Percentiles rank a stretch among this genome's conserved stretches.
These are phyloP conservation scores for Latrodectus geometricus DNA, from an alignment of 1,140 invertebrate species.

Conservation along the genomic window DNA sequence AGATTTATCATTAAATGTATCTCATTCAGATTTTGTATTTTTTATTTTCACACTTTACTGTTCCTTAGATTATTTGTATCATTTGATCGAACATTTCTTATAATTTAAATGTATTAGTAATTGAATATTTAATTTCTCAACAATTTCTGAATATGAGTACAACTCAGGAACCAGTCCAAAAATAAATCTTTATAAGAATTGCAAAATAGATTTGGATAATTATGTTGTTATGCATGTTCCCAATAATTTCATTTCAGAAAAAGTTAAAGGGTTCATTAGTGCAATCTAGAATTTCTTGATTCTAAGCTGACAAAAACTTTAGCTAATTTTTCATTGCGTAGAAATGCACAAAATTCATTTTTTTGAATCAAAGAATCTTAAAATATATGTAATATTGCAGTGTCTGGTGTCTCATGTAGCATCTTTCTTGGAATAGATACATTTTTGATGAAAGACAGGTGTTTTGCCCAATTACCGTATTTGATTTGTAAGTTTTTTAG, in stretches of 20 bases:
- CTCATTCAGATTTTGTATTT: too few relatives aligned
- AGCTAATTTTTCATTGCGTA: not conserved
- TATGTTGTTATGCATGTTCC: not conserved
- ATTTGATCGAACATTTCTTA: too few relatives aligned
- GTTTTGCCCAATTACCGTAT: not conserved
- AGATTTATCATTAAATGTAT: too few relatives aligned
- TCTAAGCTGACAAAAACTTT: not conserved
- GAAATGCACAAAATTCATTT: conserved; percentile 6
- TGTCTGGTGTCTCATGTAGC: not conserved
- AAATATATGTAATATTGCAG: conserved; percentile 3
- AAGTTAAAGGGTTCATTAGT: not conserved
- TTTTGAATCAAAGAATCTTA: not conserved
- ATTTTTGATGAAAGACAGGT: not conserved
- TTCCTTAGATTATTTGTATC: too few relatives aligned
- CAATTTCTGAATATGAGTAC: too few relatives aligned
- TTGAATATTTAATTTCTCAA: too few relatives aligned
- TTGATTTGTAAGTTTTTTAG: not conserved
- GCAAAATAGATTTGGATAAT: not conserved
- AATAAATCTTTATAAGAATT: too few relatives aligned
- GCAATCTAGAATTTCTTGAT: not conserved
- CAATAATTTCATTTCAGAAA: not conserved
- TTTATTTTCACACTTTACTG: too few relatives aligned
- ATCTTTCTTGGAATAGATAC: not conserved
- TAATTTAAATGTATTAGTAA: too few relatives aligned
- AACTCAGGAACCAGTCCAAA: too few relatives aligned